phyloP scores from a whole-genome alignment of 2,888 invertebrate species.

The Drosophila ustulata region DNA sequence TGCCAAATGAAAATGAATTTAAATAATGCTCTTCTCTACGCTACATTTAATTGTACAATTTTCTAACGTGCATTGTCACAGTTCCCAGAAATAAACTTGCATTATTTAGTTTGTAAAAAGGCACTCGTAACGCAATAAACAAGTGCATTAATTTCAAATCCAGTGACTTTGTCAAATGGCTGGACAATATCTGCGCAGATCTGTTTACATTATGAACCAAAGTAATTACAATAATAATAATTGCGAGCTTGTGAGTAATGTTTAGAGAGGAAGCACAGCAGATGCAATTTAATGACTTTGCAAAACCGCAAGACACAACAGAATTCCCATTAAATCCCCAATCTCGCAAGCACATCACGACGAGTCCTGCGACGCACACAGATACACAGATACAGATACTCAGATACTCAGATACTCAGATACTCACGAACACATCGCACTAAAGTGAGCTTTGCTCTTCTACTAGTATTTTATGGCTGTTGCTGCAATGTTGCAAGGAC shows the following conservation, averaged over 20 bases:
- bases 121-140: not conserved
- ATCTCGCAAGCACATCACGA: conserved; percentile 2
- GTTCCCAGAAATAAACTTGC: not conserved
- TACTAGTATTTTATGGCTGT: not conserved
- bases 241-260: not conserved
- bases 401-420: not conserved
- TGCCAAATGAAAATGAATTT: too few species aligned
- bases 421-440: not conserved
- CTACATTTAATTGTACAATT: not conserved
- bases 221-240: conserved; percentile 4
- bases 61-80: not conserved
- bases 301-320: not conserved
- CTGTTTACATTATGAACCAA: not conserved
- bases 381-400: not conserved
- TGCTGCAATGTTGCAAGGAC: conserved; percentile 14
- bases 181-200: not conserved
- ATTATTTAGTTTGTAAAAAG: not conserved
- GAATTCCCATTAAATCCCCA: conserved; percentile 1
- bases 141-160: not conserved
- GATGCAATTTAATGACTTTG: conserved; percentile 2
- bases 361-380: not conserved
- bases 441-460: conserved; percentile 3
- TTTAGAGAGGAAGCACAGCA: not conserved
- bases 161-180: not conserved
- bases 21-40: not conserved